Conservation (phyloP, 37 sponge, comb jelly and placozoan species). For the Halichondria panicea region DNA sequence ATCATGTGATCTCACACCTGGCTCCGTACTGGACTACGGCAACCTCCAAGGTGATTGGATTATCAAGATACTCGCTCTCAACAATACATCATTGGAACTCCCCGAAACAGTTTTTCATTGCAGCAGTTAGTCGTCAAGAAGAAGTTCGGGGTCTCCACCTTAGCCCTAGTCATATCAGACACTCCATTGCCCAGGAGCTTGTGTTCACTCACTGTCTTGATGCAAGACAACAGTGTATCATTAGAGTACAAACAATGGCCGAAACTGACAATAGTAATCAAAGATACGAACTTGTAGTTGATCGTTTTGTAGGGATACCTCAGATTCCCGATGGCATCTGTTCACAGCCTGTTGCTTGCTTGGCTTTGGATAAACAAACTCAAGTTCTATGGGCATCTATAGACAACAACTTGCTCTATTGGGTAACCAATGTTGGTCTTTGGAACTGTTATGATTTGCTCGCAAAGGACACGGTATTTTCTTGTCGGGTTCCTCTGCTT, state of each 20-base stretch:
- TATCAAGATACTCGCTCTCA: not conserved
- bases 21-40: not conserved
- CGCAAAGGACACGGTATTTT: not conserved
- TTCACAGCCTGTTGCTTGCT: not conserved
- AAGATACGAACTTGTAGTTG: not conserved
- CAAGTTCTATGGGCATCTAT: not conserved
- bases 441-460: not conserved
- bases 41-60: not conserved
- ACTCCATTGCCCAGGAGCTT: not conserved
- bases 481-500: not conserved
- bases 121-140: not conserved
- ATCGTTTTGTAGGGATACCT: not conserved
- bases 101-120: constrained; percentile 7
- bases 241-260: not conserved
- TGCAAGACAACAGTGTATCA: not conserved
- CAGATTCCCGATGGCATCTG: not conserved
- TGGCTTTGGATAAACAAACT: not conserved
- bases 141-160: not conserved
- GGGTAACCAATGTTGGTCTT: not conserved
- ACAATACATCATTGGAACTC: not conserved
- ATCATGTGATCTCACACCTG: not conserved
- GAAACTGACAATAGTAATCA: not conserved
- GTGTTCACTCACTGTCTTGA: constrained; percentile 3
- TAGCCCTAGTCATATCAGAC: not conserved
- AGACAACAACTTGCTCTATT: not conserved